Evolutionary conservation across 1,140 invertebrate species (phyloP).

Genomic region (Dendrolimus kikuchii): DNA sequence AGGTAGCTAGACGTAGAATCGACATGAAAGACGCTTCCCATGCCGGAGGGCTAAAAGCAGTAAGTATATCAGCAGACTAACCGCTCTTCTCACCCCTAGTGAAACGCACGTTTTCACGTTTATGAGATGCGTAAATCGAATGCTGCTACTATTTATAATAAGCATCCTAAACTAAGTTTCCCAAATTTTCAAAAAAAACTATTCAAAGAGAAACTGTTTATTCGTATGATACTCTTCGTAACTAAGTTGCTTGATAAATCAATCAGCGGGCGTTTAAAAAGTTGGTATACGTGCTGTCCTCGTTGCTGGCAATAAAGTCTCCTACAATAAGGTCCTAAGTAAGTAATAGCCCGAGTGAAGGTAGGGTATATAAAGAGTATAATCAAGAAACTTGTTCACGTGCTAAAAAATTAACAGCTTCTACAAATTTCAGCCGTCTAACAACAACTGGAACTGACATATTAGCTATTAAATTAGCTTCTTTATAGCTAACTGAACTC

Average conservation of each 20-base stretch:
- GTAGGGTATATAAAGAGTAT: slow-evolving; percentile 38
- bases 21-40: too few relatives aligned
- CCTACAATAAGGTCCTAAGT: too few relatives aligned
- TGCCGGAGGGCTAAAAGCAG: too few relatives aligned
- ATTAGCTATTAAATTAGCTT: too few relatives aligned
- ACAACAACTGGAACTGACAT: too few relatives aligned
- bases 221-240: slow-evolving; percentile 20
- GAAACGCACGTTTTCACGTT: slow-evolving; percentile 44
- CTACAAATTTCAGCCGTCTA: too few relatives aligned
- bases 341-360: slow-evolving; percentile 36
- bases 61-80: slow-evolving; percentile 66
- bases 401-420: slow-evolving; percentile 18
- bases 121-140: slow-evolving; percentile 50
- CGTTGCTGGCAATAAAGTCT: slow-evolving; percentile 35
- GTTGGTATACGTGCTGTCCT: slow-evolving; percentile 30
- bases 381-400: slow-evolving; percentile 62
- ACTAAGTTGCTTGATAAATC: slow-evolving; percentile 24
- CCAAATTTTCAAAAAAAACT: too few relatives aligned
- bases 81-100: slow-evolving; percentile 44
- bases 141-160: slow-evolving; percentile 45
- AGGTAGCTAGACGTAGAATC: too few relatives aligned
- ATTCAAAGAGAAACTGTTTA: too few relatives aligned
- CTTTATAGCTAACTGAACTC: too few relatives aligned
- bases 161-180: slow-evolving; percentile 22
- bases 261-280: slow-evolving; percentile 7